Conservation (phyloP, 2,888 invertebrate species). For the Lasioglossum figueresi region DNA sequence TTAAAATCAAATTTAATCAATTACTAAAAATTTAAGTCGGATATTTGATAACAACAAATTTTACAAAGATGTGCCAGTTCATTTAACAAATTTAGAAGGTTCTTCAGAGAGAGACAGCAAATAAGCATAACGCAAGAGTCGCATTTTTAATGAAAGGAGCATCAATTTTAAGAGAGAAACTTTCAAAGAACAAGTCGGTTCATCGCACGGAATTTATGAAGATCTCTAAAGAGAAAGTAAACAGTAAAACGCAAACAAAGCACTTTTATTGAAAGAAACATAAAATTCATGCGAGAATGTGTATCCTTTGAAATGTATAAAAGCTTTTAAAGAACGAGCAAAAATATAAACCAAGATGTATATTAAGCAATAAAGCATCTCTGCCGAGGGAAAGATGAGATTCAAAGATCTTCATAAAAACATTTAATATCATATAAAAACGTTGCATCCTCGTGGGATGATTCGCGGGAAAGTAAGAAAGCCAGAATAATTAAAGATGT, state of each 20-base stretch:
- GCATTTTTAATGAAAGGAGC: neutral
- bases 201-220: neutral
- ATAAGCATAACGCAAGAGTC: neutral
- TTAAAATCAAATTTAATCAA: too few relatives aligned
- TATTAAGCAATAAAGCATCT: neutral
- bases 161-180: neutral
- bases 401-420: neutral
- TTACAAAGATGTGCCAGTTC: neutral
- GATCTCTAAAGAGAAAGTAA: neutral
- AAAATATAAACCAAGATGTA: neutral
- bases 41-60: neutral
- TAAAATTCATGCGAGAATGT: neutral
- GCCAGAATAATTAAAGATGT: too few relatives aligned
- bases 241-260: neutral
- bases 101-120: neutral
- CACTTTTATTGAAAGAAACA: neutral
- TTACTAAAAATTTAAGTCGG: too few relatives aligned
- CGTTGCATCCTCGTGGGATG: neutral
- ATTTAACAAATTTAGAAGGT: neutral
- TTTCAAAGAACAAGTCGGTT: neutral
- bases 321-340: neutral
- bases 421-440: neutral
- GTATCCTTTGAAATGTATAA: neutral
- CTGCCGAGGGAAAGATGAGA: neutral
- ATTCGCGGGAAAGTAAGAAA: neutral